Evolutionary conservation across 2,113 vertebrate genomes (phyloP), one percentile per base, ranked within the genome.

Genomic region (Tupaia chinensis): DNA sequence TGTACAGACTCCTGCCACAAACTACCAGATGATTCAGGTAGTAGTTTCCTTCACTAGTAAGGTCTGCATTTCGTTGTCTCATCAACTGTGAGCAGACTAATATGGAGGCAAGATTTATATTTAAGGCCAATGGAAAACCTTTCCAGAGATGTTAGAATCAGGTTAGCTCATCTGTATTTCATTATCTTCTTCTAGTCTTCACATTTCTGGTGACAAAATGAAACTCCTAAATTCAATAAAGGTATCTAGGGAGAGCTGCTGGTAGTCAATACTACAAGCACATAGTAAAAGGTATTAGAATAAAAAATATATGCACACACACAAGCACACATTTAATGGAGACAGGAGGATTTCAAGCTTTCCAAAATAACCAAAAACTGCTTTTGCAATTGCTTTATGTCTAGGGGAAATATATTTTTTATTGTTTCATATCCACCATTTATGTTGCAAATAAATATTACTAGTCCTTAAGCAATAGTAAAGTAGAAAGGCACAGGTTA

Each of bases 171-270:
- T 88, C 85, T 97, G n/a, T 95, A 84, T 94, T 97, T 96, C 89
- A 96, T 94, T 93, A 27, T 15, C 4, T 95, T 89, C 97, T 96
- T 86, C 22, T 78, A 66, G 89, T 97, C 65, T 92, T 98, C 91
- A 96, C 92, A 95, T 95, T 89, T 96, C 91, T 97, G 89, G 86
- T 88, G 76, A 96, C 89, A 95, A 86, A 95, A 95, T 84, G 60
- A 88, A 97, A 98, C 90, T 83, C 91, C n/a, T 96, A 95, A 96
- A 98, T 97, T 96, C 72, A 96, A 54, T 85, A 95, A 97, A 94
- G 85, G 68, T 15, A 97, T 53, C 65, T 68, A 69, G 69, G 17
- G 16, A 96, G 65, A 94, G 44, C 61, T 83, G 73, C 32, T 82
- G 10, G 82, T 85, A 94, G 61, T 97, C 69, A 77, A 12, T 72